A percentile compares a stretch with the other conserved stretches of the same genome.
Evolutionary conservation across 2,113 vertebrate species (phyloP).

Genomic region (Neopipo cinnamomea): DNA sequence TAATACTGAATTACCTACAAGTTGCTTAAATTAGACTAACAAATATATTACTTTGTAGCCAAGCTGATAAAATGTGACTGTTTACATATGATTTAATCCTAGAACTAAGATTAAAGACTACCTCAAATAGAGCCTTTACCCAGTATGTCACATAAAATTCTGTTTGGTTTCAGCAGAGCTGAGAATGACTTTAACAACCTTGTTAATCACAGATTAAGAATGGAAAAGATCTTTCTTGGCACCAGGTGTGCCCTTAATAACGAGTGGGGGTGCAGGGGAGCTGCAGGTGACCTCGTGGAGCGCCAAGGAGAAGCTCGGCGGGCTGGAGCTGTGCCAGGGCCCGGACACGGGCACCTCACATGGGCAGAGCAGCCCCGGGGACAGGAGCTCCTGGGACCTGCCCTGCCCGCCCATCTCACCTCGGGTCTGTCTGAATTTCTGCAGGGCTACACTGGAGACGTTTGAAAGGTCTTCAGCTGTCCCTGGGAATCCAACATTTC

Average conservation of each 20-base stretch:
- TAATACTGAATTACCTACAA: not conserved
- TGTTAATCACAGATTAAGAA: conserved; percentile 60
- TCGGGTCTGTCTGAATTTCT: not conserved
- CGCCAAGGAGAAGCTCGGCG: not conserved
- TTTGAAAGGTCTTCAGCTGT: not conserved
- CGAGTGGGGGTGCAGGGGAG: not conserved
- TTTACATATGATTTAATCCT: conserved; percentile 53
- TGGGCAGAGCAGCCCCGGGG: not conserved
- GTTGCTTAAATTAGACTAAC: conserved; percentile 55
- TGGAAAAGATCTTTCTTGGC: conserved; percentile 42
- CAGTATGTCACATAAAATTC: conserved; percentile 18
- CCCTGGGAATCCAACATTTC: not conserved
- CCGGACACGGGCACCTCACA: fast-evolving
- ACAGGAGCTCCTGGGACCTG: not conserved
- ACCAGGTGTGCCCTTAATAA: conserved; percentile 29
- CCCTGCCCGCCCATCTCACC: not conserved
- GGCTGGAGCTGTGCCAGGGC: not conserved
- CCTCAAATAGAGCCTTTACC: conserved; percentile 51
- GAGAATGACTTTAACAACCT: conserved; percentile 52
- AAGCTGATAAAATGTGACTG: conserved; percentile 58
- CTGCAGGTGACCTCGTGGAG: not conserved
- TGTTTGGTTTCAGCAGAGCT: conserved; percentile 38
- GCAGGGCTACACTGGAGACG: not conserved
- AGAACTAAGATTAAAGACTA: conserved; percentile 57
- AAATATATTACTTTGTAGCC: conserved; percentile 48